Conservation (phyloP, 1,140 invertebrate genomes). For the Scaptomyza montana region DNA sequence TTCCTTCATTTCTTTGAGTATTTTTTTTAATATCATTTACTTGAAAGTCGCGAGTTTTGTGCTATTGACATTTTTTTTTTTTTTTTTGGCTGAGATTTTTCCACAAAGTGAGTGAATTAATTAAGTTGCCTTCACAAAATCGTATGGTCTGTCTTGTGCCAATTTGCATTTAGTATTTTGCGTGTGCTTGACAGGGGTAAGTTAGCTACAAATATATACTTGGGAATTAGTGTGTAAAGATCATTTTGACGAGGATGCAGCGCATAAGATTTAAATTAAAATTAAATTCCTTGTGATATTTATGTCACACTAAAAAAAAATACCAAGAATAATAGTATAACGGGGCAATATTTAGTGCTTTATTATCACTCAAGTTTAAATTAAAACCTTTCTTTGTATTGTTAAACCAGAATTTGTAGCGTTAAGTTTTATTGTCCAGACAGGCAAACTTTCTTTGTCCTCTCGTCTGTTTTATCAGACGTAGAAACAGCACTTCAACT, state of each 20-base stretch:
- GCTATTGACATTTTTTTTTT: conserved; percentile 48
- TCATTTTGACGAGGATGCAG: no score
- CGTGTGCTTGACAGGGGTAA: background rate
- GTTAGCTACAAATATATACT: conserved; percentile 17
- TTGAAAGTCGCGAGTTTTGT: conserved; percentile 29
- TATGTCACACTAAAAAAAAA: no score
- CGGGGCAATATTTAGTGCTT: no score
- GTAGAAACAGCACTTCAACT: conserved; percentile 36
- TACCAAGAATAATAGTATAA: no score
- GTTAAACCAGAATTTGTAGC: background rate
- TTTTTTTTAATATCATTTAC: conserved; percentile 32
- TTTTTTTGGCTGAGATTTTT: conserved; percentile 19
- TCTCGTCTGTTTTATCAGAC: conserved; percentile 7
- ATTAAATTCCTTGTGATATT: no score
- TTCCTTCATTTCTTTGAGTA: conserved; percentile 28
- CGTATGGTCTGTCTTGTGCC: background rate
- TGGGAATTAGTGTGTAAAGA: no score
- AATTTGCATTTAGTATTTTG: conserved; percentile 47
- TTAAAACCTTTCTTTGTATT: no score
- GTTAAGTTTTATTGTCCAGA: conserved; percentile 54
- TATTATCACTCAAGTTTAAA: no score
- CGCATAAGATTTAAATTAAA: no score
- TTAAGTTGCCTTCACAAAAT: conserved; percentile 44
- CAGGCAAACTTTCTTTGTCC: conserved; percentile 36
- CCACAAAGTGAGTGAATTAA: conserved; percentile 55